Conservation (phyloP, 2,113 vertebrate genomes). For the Scartelaos histophorus region DNA sequence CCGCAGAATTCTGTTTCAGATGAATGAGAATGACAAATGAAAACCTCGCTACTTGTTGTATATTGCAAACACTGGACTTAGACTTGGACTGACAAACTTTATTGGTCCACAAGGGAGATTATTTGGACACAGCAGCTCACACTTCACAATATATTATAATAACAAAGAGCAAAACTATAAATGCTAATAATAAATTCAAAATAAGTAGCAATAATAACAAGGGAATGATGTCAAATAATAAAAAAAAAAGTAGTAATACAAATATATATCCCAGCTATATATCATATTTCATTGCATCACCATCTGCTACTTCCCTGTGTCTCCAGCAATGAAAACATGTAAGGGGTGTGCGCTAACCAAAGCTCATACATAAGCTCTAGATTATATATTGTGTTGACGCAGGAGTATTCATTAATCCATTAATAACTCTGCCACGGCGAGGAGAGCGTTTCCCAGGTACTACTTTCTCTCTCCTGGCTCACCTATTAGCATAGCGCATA, state of each 20-base stretch:
- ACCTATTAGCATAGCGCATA: slow-evolving; percentile 59
- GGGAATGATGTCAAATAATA: too few relatives aligned
- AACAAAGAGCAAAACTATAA: too few relatives aligned
- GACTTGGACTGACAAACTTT: too few relatives aligned
- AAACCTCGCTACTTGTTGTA: not conserved
- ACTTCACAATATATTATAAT: too few relatives aligned
- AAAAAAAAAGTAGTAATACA: too few relatives aligned
- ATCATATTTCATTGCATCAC: not conserved
- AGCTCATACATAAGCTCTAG: slow-evolving; percentile 29
- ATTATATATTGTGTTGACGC: slow-evolving; percentile 34
- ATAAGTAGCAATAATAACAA: too few relatives aligned
- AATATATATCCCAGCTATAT: too few relatives aligned
- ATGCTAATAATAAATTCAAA: too few relatives aligned
- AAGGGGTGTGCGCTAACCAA: slow-evolving; percentile 24
- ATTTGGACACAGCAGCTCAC: too few relatives aligned
- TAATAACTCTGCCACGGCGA: slow-evolving; percentile 24
- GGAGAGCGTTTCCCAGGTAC: slow-evolving; percentile 37
- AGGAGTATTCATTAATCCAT: slow-evolving; percentile 33
- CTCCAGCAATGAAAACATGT: slow-evolving; percentile 27
- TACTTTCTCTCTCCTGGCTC: slow-evolving; percentile 35
- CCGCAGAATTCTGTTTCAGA: not conserved
- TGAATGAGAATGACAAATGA: not conserved
- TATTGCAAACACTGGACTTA: not conserved
- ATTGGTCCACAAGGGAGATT: too few relatives aligned
- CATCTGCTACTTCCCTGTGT: not conserved